Base-by-base conservation (phyloP, 2,113 vertebrate species). In the Fulica atra region DNA sequence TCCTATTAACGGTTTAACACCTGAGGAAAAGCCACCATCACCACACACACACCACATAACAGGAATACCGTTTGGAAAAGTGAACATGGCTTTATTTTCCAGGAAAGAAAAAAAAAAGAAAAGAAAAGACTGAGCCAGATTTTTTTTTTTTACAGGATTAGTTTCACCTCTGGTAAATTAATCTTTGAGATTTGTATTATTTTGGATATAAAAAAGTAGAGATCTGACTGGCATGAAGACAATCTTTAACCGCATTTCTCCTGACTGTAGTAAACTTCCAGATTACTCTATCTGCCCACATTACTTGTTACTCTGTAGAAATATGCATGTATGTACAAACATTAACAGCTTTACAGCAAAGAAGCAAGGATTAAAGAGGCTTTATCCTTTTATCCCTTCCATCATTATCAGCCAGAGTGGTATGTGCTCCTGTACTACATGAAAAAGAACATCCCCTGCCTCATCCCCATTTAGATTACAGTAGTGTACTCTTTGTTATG, bases 381-480 rank as follows among this genome's bases (percentile, higher is more conserved):
- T 94, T 94, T 89, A 92, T 94, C 70, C 81, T 94, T 95, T 95
- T 71, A 89, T 87, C 81, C 89, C 89, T 93, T 79, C 50, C 65
- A 72, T 93, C 78, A 89, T 85, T 87, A 93, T 64, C 73, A 93
- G 57, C 42, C 38, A 79, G 53, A 35, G 51, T 79, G 48, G 53
- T 91, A 76, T 72, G 42, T 85, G 35, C 42, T 89, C 57, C 73
- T 84, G 65, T 79, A 89, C 42, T 87, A 87, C 87, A 91, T 44
- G 84, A 91, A 85, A 86, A 89, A 81, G 81, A 92, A 69, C 83
- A 83, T 80, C 54, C 44, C 16, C 16, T 83, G 44, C 38, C 50
- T 93, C 33, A 68, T 68, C 36, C 33, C 15, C 33, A 8, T 84
- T 81, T 91, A 84, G 51, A 71, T 84, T 74, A 63, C 40, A 38